Percentiles rank a stretch among this genome's conserved stretches.
Evolutionary conservation across 2,888 invertebrate genomes (phyloP).

Genomic region (Dendrolimus pini): DNA sequence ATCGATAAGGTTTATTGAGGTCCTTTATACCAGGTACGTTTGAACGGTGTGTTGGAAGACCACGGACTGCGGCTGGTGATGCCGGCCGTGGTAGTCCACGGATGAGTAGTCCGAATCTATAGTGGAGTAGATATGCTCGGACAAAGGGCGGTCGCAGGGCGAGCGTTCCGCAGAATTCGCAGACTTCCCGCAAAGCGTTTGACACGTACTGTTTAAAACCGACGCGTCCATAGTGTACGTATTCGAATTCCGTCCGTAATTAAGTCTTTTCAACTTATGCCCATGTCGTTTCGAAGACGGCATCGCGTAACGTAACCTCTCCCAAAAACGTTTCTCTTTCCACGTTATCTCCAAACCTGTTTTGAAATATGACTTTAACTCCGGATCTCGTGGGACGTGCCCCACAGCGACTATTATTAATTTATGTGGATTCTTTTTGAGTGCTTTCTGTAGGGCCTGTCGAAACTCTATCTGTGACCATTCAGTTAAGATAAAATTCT

Average conservation of each 20-base stretch:
- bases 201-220: conserved; percentile 78
- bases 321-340: conserved; percentile 97
- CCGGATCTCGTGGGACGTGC: conserved; percentile 89
- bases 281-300: conserved; percentile 84
- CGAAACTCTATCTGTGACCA: conserved; percentile 95
- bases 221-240: conserved; percentile 88
- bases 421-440: conserved; percentile 89
- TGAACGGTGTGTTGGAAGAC: conserved; percentile 70
- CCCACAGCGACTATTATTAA: conserved; percentile 90
- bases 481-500: conserved; percentile 93
- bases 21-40: conserved; percentile 63
- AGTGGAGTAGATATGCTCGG: conserved; percentile 93
- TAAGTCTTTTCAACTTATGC: conserved; percentile 72
- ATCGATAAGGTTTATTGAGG: conserved; percentile 46
- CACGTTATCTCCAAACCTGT: conserved; percentile 90
- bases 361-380: conserved; percentile 91
- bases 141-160: conserved; percentile 84
- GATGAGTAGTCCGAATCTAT: conserved; percentile 93
- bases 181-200: conserved; percentile 75
- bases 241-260: conserved; percentile 89
- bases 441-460: conserved; percentile 91
- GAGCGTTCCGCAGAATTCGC: conserved; percentile 74
- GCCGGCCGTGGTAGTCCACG: conserved; percentile 57
- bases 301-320: conserved; percentile 92
- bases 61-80: conserved; percentile 60